A percentile compares a stretch with the other conserved stretches of the same genome.
These are phyloP conservation scores for Sorex araneus DNA, from an alignment of 2,113 vertebrate genomes.

Conservation along the genomic window DNA sequence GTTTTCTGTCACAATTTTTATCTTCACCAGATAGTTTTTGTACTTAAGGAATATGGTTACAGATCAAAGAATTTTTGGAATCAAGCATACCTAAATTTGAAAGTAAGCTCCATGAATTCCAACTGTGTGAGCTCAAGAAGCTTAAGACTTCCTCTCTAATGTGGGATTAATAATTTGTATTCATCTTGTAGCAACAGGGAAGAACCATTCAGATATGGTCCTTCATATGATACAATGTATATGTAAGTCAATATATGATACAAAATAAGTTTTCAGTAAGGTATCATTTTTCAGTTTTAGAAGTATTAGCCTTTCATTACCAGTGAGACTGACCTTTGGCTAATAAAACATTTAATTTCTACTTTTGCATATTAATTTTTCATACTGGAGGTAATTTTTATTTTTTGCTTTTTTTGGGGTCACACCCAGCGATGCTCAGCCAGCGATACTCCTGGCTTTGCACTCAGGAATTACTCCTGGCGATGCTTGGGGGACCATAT, in stretches of 20 bases:
- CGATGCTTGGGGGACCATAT: too few species aligned
- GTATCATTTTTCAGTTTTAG: not conserved
- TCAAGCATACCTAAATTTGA: not conserved
- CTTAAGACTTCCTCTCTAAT: not conserved
- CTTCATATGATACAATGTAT: too few species aligned
- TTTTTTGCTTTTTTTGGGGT: too few species aligned
- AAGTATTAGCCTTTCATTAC: not conserved
- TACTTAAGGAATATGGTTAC: not conserved
- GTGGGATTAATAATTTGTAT: not conserved
- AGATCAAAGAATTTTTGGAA: not conserved
- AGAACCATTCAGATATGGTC: not conserved
- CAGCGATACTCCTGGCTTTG: too few species aligned
- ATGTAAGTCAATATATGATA: not conserved
- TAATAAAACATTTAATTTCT: not conserved
- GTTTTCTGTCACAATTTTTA: too few species aligned
- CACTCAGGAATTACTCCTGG: too few species aligned
- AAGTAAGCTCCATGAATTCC: not conserved
- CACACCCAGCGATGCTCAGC: too few species aligned
- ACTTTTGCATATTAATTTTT: constrained; percentile 1
- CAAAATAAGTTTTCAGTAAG: not conserved
- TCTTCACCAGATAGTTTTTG: not conserved
- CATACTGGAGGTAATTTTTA: too few species aligned
- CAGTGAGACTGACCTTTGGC: not conserved
- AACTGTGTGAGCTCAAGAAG: not conserved
- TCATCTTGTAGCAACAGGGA: not conserved